Conservation (phyloP, 1,140 invertebrate species). For the Nephila pilipes region DNA sequence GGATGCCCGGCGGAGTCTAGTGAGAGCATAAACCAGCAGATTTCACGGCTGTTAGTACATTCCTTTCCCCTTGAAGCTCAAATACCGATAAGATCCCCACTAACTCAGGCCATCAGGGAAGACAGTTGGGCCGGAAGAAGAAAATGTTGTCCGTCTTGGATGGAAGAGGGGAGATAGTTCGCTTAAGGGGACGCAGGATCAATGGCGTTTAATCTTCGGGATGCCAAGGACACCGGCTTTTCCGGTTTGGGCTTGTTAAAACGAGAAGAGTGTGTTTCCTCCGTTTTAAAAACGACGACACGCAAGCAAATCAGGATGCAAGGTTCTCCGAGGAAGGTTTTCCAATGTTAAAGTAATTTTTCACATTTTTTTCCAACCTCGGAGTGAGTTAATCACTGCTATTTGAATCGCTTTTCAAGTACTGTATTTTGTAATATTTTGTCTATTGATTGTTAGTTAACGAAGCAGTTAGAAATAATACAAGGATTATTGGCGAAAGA, state of each 20-base stretch:
- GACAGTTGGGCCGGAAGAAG: slow-evolving; percentile 55
- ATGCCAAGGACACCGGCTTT: slow-evolving; percentile 13
- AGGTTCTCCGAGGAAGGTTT: no score
- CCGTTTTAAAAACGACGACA: not conserved
- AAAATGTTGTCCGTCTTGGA: slow-evolving; percentile 57
- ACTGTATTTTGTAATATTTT: no score
- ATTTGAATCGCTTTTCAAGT: no score
- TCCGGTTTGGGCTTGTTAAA: slow-evolving; percentile 29
- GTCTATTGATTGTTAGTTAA: no score
- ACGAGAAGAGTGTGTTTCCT: not conserved
- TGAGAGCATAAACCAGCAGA: slow-evolving; percentile 56
- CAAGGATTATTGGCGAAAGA: no score
- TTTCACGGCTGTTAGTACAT: slow-evolving; percentile 66
- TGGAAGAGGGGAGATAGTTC: not conserved
- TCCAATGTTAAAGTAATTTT: no score
- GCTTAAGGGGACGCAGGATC: not conserved
- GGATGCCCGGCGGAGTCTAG: slow-evolving; percentile 31
- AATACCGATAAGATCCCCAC: slow-evolving; percentile 59
- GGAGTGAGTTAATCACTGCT: no score
- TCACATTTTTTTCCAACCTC: no score
- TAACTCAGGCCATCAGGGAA: slow-evolving; percentile 53
- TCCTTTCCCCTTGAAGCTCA: slow-evolving; percentile 50
- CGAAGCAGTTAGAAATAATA: no score
- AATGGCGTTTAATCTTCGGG: slow-evolving; percentile 61
- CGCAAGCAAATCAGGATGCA: not conserved